Evolutionary conservation across 2,888 invertebrate genomes (phyloP).

Genomic region (Hoplodrina ambigua): DNA sequence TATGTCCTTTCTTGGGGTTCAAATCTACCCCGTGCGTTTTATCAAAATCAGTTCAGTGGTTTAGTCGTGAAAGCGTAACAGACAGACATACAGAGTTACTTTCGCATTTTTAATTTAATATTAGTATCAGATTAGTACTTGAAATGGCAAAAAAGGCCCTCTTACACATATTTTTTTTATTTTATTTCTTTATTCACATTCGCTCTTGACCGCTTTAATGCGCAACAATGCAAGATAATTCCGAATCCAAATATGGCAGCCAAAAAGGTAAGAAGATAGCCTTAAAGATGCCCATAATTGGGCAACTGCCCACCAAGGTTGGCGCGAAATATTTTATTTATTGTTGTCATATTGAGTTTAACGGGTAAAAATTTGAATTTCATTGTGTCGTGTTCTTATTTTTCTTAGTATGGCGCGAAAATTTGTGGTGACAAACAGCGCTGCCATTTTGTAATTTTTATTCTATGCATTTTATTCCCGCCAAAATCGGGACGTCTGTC

Average conservation of each 20-base stretch:
- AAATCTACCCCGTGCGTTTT: too few species aligned
- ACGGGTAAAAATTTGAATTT: background rate
- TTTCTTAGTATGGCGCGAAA: background rate
- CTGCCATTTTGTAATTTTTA: too few species aligned
- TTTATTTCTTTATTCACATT: background rate
- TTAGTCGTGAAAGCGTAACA: too few species aligned
- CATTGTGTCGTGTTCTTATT: constrained; percentile 1
- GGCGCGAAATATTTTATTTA: constrained; percentile 19
- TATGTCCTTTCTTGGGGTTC: too few species aligned
- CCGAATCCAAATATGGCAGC: constrained; percentile 46
- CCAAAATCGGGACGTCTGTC: too few species aligned
- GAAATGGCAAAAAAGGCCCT: too few species aligned
- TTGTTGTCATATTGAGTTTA: background rate
- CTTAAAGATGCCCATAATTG: constrained; percentile 39
- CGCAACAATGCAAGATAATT: constrained; percentile 52
- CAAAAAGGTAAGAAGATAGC: constrained; percentile 42
- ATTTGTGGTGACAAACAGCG: background rate
- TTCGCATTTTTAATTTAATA: too few species aligned
- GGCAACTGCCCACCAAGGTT: constrained; percentile 38
- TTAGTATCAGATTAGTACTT: too few species aligned
- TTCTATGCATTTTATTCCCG: too few species aligned
- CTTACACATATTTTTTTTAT: too few species aligned
- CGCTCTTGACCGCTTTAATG: constrained; percentile 56
- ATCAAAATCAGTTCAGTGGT: too few species aligned
- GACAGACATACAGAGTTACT: too few species aligned